Conservation (phyloP, 2,797 vertebrate genomes). For the Gambelia wislizenii region DNA sequence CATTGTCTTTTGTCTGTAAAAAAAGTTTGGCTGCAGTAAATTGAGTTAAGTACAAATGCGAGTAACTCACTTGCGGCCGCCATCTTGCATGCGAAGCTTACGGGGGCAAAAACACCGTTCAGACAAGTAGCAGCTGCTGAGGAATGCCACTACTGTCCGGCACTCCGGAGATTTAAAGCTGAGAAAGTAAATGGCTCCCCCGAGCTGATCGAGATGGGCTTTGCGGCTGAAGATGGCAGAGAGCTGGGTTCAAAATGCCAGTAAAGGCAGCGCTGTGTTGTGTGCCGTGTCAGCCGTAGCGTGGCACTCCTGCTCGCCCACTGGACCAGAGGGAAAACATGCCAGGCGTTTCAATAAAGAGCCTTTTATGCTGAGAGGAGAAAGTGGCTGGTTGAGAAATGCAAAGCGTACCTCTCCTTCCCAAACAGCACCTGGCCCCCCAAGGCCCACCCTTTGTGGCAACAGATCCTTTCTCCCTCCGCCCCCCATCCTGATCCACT, state of each 20-base stretch:
- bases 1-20: no score
- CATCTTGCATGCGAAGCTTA: no score
- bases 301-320: not conserved
- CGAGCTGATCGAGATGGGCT: not conserved
- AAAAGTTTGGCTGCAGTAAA: no score
- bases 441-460: not conserved
- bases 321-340: not conserved
- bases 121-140: no score
- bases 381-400: not conserved
- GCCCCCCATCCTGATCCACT: not conserved
- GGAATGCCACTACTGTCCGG: no score
- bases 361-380: no score
- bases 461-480: fast-evolving
- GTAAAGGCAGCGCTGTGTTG: not conserved
- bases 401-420: no score
- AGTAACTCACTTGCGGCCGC: no score
- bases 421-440: not conserved
- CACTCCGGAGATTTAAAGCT: no score
- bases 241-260: not conserved
- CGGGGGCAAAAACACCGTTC: no score
- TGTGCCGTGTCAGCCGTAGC: no score
- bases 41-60: no score
- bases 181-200: not conserved
- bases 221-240: not conserved
- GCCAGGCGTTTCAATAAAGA: not conserved